phyloP scores from a whole-genome alignment of 2,797 vertebrate genomes.

The Columba guinea region DNA sequence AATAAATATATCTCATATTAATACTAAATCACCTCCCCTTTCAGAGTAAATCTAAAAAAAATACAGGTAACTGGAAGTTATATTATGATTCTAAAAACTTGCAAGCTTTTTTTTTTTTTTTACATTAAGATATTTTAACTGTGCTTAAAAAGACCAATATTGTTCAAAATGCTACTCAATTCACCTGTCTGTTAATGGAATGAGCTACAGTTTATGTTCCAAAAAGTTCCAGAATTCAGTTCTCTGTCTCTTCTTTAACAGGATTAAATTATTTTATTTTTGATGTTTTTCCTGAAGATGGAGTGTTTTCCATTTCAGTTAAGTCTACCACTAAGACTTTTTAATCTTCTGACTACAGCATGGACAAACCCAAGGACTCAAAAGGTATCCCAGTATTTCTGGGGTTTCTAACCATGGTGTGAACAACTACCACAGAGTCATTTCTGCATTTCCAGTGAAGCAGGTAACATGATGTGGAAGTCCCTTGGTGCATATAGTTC shows the following conservation, averaged over 20 bases:
- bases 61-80: neutral
- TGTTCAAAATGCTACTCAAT: neutral
- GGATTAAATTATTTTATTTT: neutral
- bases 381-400: neutral
- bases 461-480: neutral
- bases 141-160: neutral
- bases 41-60: neutral
- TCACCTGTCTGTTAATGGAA: neutral
- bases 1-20: neutral
- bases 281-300: neutral
- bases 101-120: neutral
- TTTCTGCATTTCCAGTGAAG: neutral
- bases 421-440: neutral
- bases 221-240: neutral
- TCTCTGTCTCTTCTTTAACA: neutral
- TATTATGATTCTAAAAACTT: neutral
- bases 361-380: neutral
- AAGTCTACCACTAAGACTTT: neutral
- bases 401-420: neutral
- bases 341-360: neutral
- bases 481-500: neutral
- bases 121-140: neutral
- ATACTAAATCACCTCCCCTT: neutral
- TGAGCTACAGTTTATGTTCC: neutral
- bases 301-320: neutral